Percentiles rank a stretch among this genome's conserved stretches.
These are phyloP conservation scores for Caligus rogercresseyi DNA, from an alignment of 1,140 invertebrate genomes.

Conservation along the genomic window DNA sequence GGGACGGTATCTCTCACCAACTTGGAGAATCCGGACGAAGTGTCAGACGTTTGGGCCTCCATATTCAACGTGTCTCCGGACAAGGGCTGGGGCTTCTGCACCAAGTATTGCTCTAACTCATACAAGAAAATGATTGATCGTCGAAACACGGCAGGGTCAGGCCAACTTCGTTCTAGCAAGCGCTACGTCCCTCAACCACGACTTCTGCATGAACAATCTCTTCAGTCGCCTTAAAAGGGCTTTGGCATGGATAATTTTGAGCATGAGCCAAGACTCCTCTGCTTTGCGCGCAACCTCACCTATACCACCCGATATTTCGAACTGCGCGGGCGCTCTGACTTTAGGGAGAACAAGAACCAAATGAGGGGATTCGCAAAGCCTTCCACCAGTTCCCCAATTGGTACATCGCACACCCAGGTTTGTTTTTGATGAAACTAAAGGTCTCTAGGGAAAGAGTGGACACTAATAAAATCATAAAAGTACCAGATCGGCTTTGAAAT, in stretches of 20 bases:
- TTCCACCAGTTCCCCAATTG: not conserved
- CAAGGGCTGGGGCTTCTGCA: not conserved
- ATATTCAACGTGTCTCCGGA: not conserved
- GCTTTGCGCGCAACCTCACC: not conserved
- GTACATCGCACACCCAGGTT: not conserved
- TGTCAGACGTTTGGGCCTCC: not conserved
- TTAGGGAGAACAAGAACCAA: not conserved
- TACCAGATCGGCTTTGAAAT: too few species aligned
- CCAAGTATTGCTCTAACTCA: not conserved
- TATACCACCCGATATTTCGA: not conserved
- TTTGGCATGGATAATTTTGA: not conserved
- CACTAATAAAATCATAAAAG: too few species aligned
- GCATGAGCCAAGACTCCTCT: not conserved
- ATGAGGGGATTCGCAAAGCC: not conserved
- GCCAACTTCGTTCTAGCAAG: not conserved
- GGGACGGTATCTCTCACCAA: not conserved
- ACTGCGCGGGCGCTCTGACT: not conserved
- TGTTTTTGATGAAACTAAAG: too few species aligned
- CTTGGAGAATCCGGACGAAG: not conserved
- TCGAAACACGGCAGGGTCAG: not conserved
- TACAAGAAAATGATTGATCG: not conserved
- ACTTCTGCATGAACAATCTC: not conserved
- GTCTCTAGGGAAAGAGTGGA: too few species aligned
- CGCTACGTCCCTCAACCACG: not conserved
- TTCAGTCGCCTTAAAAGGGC: not conserved